Percentiles rank a stretch among this genome's conserved stretches.
phyloP scores from a whole-genome alignment of 2,797 vertebrate species.

The Adelosebastes latens region DNA sequence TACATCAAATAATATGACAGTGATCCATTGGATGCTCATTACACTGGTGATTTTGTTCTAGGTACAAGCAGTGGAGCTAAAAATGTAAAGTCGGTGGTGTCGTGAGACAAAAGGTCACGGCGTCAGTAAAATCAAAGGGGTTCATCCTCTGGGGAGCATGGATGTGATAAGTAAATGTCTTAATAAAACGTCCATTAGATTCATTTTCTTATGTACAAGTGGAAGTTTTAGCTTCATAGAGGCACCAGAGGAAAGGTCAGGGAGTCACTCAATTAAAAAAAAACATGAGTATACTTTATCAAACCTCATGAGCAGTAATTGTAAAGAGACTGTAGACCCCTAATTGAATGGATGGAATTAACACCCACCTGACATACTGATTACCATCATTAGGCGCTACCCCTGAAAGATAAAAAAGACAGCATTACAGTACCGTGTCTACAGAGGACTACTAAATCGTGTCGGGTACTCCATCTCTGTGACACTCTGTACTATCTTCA shows the following conservation, averaged over 20 bases:
- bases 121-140: background rate
- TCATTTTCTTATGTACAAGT: background rate
- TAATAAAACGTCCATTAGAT: background rate
- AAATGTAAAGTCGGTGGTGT: background rate
- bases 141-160: background rate
- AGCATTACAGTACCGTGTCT: background rate
- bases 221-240: background rate
- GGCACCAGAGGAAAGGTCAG: background rate
- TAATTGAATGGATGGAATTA: background rate
- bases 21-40: background rate
- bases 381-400: background rate
- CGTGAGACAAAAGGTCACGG: background rate
- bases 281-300: background rate
- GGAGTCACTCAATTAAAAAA: background rate
- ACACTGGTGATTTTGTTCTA: background rate
- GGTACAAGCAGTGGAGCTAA: background rate
- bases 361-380: background rate
- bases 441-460: background rate
- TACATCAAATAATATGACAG: background rate
- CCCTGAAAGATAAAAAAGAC: background rate
- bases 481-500: background rate
- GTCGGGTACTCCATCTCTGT: background rate
- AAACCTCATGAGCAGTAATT: background rate
- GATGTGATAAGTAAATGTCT: background rate
- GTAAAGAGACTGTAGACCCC: background rate